Evolutionary conservation across 2,113 vertebrate species (phyloP), one percentile per base, ranked within the genome.

Genomic region (Antennarius striatus): DNA sequence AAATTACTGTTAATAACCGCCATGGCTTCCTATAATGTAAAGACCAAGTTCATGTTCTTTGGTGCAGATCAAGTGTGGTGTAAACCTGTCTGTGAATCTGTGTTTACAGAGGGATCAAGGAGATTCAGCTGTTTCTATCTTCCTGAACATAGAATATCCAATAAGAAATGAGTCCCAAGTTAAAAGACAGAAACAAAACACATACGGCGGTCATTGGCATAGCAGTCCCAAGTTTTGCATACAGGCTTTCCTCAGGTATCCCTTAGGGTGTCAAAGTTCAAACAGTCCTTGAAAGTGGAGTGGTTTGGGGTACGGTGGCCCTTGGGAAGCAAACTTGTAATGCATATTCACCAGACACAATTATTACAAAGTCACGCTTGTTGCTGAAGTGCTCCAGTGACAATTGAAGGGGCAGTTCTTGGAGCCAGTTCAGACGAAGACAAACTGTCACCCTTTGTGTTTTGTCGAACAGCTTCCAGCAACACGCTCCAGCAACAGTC

Each of bases 201-300:
- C 30, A 68, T 42, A 62, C 15, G 40, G 75, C 40, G 56, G 36
- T 78, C 71, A 81, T 82, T 87, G 77, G 80, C 73, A 79, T 73
- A 78, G 77, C 73, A 75, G 77, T 83, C 83, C 81, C 81, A 56
- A 56, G 73, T 28, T 85, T 90, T 88, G 87, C 88, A 90, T 87
- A 85, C 82, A 68, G 56, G 81, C 65, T 58, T 72, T 82, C 56
- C 59, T 80, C 61, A 59, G 77, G 47, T 56, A 74, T 56, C 81
- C 32, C 57, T 79, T 72, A 56, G 53, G 50, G 74, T 64, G 68
- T 73, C 54, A 66, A 72, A 77, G 81, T 89, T 83, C 80, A 82
- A 63, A 81, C 9, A 48, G 79, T 79, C 67, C 53, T 66, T 63
- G 56, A 75, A 53, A 68, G 32, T 43, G 61, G 47, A 58, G 71